A percentile compares a stretch with the other conserved stretches of the same genome.
Evolutionary conservation across 2,888 invertebrate species (phyloP).

Genomic region (Limnephilus lunatus): DNA sequence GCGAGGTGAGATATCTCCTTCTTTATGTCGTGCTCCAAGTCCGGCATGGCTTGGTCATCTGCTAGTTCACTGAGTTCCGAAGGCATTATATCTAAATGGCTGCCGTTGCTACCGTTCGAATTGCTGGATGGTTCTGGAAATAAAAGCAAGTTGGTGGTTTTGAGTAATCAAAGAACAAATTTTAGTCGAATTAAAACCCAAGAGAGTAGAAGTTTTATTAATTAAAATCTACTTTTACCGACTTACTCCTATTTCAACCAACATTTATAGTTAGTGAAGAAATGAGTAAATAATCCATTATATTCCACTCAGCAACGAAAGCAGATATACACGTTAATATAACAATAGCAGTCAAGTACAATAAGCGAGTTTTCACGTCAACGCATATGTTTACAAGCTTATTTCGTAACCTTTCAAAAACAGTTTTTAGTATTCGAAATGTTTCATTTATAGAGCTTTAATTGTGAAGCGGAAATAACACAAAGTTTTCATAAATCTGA

Average conservation of each 20-base stretch:
- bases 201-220: too few relatives aligned
- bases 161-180: not conserved
- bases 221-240: not conserved
- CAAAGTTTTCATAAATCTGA: too few relatives aligned
- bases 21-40: conserved; percentile 42
- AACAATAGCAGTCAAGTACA: too few relatives aligned
- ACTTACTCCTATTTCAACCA: not conserved
- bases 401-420: too few relatives aligned
- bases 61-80: not conserved
- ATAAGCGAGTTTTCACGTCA: too few relatives aligned
- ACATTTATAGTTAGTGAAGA: not conserved
- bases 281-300: too few relatives aligned
- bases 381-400: too few relatives aligned
- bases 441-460: too few relatives aligned
- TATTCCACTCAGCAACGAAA: too few relatives aligned
- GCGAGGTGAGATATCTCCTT: not conserved
- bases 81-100: conserved; percentile 2
- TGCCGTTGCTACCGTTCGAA: conserved; percentile 49
- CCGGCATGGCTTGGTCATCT: conserved; percentile 34
- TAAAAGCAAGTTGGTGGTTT: not conserved
- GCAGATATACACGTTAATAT: too few relatives aligned
- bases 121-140: conserved; percentile 53
- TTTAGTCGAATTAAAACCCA: not conserved
- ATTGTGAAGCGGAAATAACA: too few relatives aligned
- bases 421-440: too few relatives aligned